A percentile compares a stretch with the other conserved stretches of the same genome.
Conservation (phyloP, 2,888 invertebrate genomes). For the Esperia sulphurella region DNA sequence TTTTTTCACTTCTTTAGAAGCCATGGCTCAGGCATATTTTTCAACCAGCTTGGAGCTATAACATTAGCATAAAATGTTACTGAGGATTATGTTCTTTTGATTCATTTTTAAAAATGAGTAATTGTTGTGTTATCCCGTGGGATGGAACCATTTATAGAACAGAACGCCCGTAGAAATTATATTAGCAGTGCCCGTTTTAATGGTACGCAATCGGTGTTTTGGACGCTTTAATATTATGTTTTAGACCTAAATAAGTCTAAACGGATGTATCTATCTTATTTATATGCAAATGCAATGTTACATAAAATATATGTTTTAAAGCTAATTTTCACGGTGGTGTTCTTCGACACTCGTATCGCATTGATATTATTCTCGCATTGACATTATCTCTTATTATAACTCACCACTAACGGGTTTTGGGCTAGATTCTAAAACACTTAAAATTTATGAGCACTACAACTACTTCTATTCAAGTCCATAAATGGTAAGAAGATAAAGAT, state of each 20-base stretch:
- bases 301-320: slow-evolving; percentile 45
- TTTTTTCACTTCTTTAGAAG: neutral
- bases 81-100: neutral
- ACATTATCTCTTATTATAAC: slow-evolving; percentile 5
- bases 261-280: slow-evolving; percentile 18
- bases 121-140: no score
- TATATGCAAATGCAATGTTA: slow-evolving; percentile 30
- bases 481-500: no score
- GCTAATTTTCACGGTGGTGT: slow-evolving; percentile 52
- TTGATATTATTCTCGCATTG: slow-evolving; percentile 26
- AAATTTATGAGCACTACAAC: no score
- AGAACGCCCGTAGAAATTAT: no score
- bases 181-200: no score
- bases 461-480: no score
- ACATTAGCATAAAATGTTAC: neutral
- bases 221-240: no score
- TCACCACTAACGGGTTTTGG: no score
- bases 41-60: neutral
- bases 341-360: slow-evolving; percentile 41
- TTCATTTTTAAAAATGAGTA: neutral
- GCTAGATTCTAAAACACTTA: no score
- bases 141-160: no score
- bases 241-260: no score
- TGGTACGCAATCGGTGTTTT: no score
- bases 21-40: neutral